A percentile compares a stretch with the other conserved stretches of the same genome.
phyloP scores from a whole-genome alignment of 2,797 vertebrate species.

The Lacerta bilineata region DNA sequence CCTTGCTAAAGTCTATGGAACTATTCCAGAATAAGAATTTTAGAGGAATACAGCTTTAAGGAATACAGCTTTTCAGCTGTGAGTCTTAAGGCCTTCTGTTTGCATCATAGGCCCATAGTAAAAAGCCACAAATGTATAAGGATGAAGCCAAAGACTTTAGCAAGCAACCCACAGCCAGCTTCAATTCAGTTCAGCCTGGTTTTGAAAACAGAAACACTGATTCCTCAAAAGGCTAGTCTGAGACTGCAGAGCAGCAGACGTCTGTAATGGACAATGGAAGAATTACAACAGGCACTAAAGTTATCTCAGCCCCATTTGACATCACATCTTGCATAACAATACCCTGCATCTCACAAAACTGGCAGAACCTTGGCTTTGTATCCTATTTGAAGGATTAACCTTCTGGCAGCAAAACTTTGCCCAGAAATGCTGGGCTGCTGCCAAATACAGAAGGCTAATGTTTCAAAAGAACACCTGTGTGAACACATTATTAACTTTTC shows the following conservation, averaged over 20 bases:
- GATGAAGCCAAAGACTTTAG: conserved; percentile 40
- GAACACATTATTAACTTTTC: conserved; percentile 18
- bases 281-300: conserved; percentile 38
- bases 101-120: conserved; percentile 23
- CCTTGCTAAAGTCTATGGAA: background rate
- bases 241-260: conserved; percentile 6
- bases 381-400: conserved; percentile 23
- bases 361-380: conserved; percentile 32
- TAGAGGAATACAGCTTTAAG: background rate
- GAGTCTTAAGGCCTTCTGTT: conserved; percentile 27
- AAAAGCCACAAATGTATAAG: conserved; percentile 37
- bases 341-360: conserved; percentile 31
- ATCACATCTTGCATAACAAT: conserved; percentile 14
- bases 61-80: conserved; percentile 38
- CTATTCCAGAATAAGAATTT: background rate
- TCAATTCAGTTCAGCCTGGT: background rate
- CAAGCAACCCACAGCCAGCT: background rate
- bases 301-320: conserved; percentile 38
- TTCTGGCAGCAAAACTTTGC: conserved; percentile 45
- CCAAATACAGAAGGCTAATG: conserved; percentile 26
- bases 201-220: conserved; percentile 5
- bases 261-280: conserved; percentile 28
- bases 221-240: conserved; percentile 32
- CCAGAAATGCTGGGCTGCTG: background rate
- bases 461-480: conserved; percentile 33